A percentile compares a stretch with the other conserved stretches of the same genome.
These are phyloP conservation scores for Cercopithecus diana DNA, from an alignment of 2,797 vertebrate genomes.

Conservation along the genomic window DNA sequence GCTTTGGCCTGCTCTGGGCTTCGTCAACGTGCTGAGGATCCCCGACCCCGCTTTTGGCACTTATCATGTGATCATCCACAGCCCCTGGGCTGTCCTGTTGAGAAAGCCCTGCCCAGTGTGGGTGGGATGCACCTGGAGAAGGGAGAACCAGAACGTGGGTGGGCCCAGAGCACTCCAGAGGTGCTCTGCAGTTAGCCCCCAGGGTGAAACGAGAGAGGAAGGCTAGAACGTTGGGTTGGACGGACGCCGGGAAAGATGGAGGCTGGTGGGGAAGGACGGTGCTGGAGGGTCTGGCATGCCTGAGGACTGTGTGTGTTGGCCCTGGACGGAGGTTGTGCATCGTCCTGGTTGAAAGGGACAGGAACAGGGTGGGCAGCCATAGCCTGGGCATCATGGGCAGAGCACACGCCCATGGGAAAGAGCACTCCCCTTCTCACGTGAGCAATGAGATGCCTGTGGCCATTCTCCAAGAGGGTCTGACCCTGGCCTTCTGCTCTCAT, in stretches of 20 bases:
- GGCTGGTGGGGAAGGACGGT: background rate
- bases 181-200: background rate
- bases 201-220: background rate
- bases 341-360: background rate
- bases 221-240: background rate
- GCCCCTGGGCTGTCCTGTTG: background rate
- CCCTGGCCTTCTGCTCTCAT: rapidly evolving
- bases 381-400: rapidly evolving
- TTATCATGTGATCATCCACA: too few relatives aligned
- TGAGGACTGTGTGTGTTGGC: background rate
- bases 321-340: background rate
- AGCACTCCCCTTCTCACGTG: rapidly evolving
- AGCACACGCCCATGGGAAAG: background rate
- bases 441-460: background rate
- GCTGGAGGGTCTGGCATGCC: background rate
- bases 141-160: background rate
- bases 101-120: background rate
- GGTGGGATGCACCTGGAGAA: background rate
- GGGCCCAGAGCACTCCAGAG: background rate
- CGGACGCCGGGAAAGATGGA: background rate
- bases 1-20: background rate
- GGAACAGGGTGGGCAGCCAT: too few relatives aligned
- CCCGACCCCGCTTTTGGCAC: background rate
- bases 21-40: rapidly evolving
- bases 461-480: rapidly evolving